These are phyloP conservation scores for Cynopterus sphinx DNA, from an alignment of 2,797 vertebrate species.

Conservation along the genomic window DNA sequence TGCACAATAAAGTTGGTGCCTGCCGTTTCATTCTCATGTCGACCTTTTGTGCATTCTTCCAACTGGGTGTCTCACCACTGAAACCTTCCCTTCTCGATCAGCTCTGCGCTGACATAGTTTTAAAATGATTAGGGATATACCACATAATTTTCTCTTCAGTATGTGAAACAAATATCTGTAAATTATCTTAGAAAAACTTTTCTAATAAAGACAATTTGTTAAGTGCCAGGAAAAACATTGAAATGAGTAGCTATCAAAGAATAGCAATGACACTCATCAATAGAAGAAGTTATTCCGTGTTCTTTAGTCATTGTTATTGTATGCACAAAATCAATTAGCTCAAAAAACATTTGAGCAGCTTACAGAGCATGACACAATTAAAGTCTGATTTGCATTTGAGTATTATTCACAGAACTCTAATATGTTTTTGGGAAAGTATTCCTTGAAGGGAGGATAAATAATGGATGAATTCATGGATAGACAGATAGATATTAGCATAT, in stretches of 20 bases:
- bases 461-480: neutral
- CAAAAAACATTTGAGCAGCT: conserved; percentile 49
- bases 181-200: conserved; percentile 44
- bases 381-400: conserved; percentile 48
- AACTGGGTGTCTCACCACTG: no score
- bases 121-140: neutral
- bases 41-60: no score
- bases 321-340: conserved; percentile 44
- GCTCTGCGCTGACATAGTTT: neutral
- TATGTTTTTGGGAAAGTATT: conserved; percentile 7
- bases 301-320: conserved; percentile 15
- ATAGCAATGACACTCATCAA: neutral
- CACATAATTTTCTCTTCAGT: neutral
- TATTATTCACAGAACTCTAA: conserved; percentile 34
- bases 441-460: neutral
- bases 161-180: neutral
- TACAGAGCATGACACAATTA: conserved; percentile 62
- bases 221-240: conserved; percentile 1
- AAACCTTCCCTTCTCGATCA: no score
- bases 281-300: neutral
- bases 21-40: no score
- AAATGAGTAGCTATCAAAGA: neutral
- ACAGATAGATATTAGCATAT: no score
- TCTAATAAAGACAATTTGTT: conserved; percentile 27
- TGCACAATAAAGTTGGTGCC: no score